Percentiles rank a stretch among this genome's conserved stretches.
Conservation (phyloP, 2,113 vertebrate species). For the Salvelinus sp. region DNA sequence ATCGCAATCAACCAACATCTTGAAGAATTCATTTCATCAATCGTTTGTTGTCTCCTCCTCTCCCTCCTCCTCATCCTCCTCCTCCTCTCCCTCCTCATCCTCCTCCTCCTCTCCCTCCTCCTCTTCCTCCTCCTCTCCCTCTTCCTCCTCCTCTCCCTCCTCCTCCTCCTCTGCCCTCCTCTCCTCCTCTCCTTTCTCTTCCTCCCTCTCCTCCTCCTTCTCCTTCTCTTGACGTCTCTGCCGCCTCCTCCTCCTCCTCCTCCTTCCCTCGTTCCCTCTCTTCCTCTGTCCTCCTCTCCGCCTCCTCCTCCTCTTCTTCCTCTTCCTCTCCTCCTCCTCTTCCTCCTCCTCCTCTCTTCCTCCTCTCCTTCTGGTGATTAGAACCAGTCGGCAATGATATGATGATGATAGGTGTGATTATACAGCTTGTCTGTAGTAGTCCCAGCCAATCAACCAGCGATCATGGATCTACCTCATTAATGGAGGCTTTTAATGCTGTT, state of each 20-base stretch:
- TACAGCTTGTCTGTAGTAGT: neutral
- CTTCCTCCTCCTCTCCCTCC: too few species aligned
- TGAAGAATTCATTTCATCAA: conserved; percentile 67
- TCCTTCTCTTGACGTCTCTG: too few species aligned
- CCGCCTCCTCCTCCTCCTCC: too few species aligned
- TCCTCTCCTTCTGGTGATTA: conserved; percentile 6
- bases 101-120: too few species aligned
- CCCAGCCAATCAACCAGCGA: too few species aligned
- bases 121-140: too few species aligned
- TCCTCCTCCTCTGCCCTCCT: too few species aligned
- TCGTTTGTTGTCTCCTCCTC: conserved; percentile 4
- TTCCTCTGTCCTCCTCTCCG: conserved; percentile 19
- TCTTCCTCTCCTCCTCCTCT: too few species aligned
- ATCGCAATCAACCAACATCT: conserved; percentile 72
- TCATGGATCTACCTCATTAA: neutral
- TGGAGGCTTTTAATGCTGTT: neutral
- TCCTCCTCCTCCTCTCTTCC: too few species aligned
- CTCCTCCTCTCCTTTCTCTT: too few species aligned
- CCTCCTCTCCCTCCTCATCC: neutral
- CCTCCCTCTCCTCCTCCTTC: too few species aligned
- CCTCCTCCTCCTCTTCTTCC: neutral
- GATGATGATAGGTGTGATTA: neutral
- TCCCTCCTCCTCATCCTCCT: conserved; percentile 16
- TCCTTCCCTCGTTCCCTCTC: too few species aligned
- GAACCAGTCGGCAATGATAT: neutral